Base-by-base conservation (phyloP, 2,797 vertebrate species). In the Danio aesculapii region DNA sequence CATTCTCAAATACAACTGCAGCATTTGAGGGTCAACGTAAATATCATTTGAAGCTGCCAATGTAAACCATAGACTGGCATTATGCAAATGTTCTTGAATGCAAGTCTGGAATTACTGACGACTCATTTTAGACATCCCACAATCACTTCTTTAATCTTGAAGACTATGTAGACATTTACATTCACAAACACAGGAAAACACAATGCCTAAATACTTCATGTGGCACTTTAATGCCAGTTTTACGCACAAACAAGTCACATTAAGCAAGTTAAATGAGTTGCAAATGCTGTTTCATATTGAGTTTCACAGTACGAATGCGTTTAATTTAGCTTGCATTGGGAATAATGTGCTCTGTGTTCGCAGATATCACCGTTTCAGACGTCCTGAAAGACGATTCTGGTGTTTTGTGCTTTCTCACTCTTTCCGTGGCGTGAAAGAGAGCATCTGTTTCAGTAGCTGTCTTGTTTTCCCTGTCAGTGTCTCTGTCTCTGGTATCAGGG, bases 361-460 rank as follows among this genome's bases (percentile, higher is more conserved):
- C 1, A 52, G 41, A n/a, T 63, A 59, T 50, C 9, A 9, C 75
- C 17, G 68, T 41, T 46, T 39, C 53, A 53, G 67, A 70, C 8
- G 14, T 69, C 47, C 47, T 41, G 59, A 50, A 75, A 75, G 47
- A 63, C 12, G 49, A 21, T 44, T 64, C 59, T 63, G 3, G 10
- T 72, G 17, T 75, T 76, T 71, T 53, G 57, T 11, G 55, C n/a
- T 58, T 52, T 77, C 62, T 77, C 53, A 49, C 63, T 53, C 77
- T 39, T 7, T 9, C 5, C 77, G 11, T 55, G 79, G 74, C 17
- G 43, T 84, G 69, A 74, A 81, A 30, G 57, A 21, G 19, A 77
- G 67, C 13, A 66, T 76, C 77, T 80, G 72, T 80, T 77, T 80
- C 72, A 58, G 81, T 21, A 46, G 57, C 76, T 63, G 75, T 68